These are phyloP conservation scores for Dasypolia templi DNA, from an alignment of 2,888 invertebrate genomes.

Conservation along the genomic window DNA sequence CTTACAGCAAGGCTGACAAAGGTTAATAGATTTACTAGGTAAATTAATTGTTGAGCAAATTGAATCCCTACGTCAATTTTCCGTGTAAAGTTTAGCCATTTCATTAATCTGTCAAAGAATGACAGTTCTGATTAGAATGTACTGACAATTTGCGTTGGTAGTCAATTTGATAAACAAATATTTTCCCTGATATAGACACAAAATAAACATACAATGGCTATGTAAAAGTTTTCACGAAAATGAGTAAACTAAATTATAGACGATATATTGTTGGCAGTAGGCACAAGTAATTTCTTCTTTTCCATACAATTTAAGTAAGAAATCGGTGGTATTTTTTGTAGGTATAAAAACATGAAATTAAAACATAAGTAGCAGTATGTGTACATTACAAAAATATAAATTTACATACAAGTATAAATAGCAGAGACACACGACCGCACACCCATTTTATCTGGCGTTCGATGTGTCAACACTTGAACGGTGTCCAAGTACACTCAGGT, in stretches of 20 bases:
- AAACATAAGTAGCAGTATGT: neutral
- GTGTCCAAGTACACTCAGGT: conserved; percentile 71
- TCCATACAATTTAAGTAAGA: neutral
- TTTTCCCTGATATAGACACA: too few relatives aligned
- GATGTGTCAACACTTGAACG: conserved; percentile 71
- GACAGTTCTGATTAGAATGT: neutral
- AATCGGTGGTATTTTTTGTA: neutral
- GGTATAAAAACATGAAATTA: neutral
- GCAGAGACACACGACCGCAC: conserved; percentile 23
- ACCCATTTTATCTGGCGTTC: conserved; percentile 50
- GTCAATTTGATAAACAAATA: neutral
- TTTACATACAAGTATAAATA: conserved; percentile 6
- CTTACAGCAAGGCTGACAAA: neutral
- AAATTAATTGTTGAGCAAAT: neutral
- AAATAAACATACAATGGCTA: neutral
- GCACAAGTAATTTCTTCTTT: neutral
- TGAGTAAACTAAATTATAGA: neutral
- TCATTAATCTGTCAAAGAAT: neutral
- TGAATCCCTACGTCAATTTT: too few relatives aligned
- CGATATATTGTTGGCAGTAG: neutral
- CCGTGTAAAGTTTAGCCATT: neutral
- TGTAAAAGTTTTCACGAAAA: neutral
- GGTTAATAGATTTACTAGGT: neutral
- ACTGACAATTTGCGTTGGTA: neutral
- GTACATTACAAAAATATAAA: neutral